These are phyloP conservation scores for Butorides virescens DNA, from an alignment of 2,113 vertebrate species.

Conservation along the genomic window DNA sequence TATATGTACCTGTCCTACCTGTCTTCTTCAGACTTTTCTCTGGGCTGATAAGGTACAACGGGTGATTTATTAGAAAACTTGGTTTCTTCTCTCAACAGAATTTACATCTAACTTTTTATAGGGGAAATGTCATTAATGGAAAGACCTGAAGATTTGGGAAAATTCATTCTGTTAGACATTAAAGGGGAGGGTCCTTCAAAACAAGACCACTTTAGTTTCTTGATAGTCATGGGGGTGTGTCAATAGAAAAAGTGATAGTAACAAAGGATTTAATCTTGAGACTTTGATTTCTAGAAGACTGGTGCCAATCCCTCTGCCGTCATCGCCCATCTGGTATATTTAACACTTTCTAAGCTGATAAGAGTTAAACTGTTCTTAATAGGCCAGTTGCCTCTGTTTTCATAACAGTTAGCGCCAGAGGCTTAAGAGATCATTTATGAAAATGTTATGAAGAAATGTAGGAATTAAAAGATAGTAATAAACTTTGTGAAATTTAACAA, in stretches of 20 bases:
- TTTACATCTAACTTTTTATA: background rate
- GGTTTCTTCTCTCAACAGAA: background rate
- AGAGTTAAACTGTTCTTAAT: background rate
- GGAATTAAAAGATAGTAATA: background rate
- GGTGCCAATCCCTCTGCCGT: background rate
- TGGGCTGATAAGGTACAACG: background rate
- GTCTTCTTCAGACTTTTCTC: background rate
- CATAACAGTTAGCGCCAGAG: background rate
- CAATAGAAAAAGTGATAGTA: background rate
- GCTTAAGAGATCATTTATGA: background rate
- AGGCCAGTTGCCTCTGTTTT: background rate
- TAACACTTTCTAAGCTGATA: background rate
- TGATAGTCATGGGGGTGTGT: background rate
- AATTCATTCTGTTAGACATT: background rate
- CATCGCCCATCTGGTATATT: background rate
- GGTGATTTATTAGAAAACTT: background rate
- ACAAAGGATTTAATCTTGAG: background rate
- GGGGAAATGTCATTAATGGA: background rate
- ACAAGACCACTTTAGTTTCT: background rate
- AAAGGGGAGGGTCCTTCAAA: background rate
- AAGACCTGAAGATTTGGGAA: background rate
- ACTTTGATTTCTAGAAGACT: background rate
- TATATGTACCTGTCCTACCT: background rate
- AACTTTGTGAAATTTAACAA: background rate
- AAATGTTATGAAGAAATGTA: background rate